phyloP scores from a whole-genome alignment of 2,797 vertebrate genomes.

The Tragopan temminckii region DNA sequence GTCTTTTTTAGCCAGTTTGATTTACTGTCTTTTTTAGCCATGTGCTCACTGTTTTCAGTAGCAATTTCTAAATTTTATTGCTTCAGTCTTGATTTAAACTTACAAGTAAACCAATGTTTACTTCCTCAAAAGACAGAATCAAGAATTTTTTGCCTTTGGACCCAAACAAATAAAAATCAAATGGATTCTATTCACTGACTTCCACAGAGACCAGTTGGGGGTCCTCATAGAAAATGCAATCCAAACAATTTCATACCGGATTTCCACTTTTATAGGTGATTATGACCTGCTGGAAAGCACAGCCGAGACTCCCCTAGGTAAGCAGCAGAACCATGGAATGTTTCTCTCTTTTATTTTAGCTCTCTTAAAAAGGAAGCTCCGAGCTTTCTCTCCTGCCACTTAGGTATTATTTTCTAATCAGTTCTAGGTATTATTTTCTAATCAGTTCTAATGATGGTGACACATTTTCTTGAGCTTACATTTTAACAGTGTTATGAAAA shows the following conservation, averaged over 20 bases:
- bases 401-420: conserved; percentile 31
- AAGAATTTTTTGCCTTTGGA: conserved; percentile 29
- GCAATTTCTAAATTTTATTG: background rate
- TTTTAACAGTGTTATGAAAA: conserved; percentile 39
- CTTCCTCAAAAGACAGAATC: conserved; percentile 2
- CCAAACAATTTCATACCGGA: conserved; percentile 9
- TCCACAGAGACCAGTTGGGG: background rate
- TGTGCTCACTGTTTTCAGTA: fast-evolving
- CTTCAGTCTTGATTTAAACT: background rate
- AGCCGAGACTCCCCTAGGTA: conserved; percentile 77
- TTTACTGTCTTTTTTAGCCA: fast-evolving
- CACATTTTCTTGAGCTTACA: background rate
- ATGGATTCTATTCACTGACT: conserved; percentile 9
- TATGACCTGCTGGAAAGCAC: conserved; percentile 72
- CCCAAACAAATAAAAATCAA: conserved; percentile 34
- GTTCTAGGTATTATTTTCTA: conserved; percentile 35
- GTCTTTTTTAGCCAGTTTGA: background rate
- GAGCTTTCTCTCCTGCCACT: background rate
- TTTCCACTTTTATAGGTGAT: conserved; percentile 76
- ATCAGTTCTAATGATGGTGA: conserved; percentile 36
- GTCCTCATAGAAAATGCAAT: background rate
- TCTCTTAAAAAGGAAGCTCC: background rate
- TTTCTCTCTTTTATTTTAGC: background rate
- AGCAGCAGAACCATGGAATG: background rate
- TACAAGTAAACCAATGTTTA: background rate